Conservation (phyloP, 2,888 invertebrate species). For the Limnephilus marmoratus region DNA sequence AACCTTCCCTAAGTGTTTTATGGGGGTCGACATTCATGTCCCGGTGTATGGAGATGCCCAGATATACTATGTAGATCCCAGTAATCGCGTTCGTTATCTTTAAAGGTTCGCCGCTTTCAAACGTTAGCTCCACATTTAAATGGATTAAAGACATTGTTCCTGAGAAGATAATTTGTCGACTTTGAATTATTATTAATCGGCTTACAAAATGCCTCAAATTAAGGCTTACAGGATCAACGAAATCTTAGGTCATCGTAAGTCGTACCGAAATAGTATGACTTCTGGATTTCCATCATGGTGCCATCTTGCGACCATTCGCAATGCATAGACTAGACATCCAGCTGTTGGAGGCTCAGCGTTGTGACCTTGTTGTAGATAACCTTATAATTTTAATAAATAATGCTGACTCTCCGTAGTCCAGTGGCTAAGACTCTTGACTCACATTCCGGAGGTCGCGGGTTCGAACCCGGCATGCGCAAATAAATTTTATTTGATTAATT, state of each 20-base stretch:
- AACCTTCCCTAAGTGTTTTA: not conserved
- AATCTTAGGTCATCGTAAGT: not conserved
- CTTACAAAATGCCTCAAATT: not conserved
- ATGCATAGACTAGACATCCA: too few species aligned
- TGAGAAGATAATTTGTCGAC: not conserved
- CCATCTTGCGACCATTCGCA: too few species aligned
- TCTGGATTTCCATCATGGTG: too few species aligned
- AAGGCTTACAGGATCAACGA: not conserved
- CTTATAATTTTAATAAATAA: too few species aligned
- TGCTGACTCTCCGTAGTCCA: too few species aligned
- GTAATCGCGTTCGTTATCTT: not conserved
- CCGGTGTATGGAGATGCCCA: not conserved
- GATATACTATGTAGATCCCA: not conserved
- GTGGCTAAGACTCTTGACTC: too few species aligned
- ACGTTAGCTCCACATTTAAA: not conserved
- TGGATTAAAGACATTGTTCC: not conserved
- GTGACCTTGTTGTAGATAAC: too few species aligned
- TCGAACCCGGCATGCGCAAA: too few species aligned
- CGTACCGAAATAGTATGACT: not conserved
- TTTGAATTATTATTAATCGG: not conserved
- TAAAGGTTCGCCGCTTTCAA: not conserved
- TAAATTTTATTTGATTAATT: too few species aligned
- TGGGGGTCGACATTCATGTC: not conserved
- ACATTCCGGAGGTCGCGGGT: too few species aligned
- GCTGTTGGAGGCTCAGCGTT: too few species aligned